phyloP scores from a whole-genome alignment of 1,140 invertebrate genomes.

The Dreissena rostriformis region DNA sequence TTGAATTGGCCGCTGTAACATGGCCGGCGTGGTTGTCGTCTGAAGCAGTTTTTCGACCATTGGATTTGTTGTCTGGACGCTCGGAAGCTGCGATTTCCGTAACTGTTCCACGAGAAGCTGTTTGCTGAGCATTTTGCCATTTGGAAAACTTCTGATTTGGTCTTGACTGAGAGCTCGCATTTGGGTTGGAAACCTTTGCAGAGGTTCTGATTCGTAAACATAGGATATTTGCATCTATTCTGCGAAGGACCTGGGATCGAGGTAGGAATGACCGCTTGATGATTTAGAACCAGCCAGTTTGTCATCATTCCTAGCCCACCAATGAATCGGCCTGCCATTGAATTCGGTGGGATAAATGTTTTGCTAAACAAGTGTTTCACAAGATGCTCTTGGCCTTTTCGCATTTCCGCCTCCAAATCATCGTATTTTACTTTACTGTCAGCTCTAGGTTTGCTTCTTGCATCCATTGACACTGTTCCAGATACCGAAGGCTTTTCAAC shows the following conservation, averaged over 20 bases:
- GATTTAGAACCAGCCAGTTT: constrained; percentile 29
- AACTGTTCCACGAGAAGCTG: constrained; percentile 51
- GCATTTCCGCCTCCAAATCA: no score
- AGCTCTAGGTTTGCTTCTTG: no score
- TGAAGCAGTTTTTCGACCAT: constrained; percentile 80
- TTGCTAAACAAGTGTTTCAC: no score
- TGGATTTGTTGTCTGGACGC: constrained; percentile 73
- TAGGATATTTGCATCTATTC: constrained; percentile 16
- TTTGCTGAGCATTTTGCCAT: constrained; percentile 41
- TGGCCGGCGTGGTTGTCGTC: no score
- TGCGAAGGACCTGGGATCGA: constrained; percentile 29
- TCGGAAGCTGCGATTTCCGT: no score
- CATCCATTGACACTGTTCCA: no score
- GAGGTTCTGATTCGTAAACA: constrained; percentile 24
- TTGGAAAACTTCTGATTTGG: constrained; percentile 38
- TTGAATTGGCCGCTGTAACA: constrained; percentile 86
- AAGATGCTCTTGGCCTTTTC: no score
- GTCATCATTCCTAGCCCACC: no score
- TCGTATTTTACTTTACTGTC: no score
- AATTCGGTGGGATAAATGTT: no score
- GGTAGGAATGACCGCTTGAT: background rate
- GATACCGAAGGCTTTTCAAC: no score
- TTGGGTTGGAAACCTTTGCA: constrained; percentile 7
- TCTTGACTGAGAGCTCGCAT: background rate
- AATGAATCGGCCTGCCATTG: no score